Conservation (phyloP, 2,797 vertebrate genomes). For the Bufotes viridis region DNA sequence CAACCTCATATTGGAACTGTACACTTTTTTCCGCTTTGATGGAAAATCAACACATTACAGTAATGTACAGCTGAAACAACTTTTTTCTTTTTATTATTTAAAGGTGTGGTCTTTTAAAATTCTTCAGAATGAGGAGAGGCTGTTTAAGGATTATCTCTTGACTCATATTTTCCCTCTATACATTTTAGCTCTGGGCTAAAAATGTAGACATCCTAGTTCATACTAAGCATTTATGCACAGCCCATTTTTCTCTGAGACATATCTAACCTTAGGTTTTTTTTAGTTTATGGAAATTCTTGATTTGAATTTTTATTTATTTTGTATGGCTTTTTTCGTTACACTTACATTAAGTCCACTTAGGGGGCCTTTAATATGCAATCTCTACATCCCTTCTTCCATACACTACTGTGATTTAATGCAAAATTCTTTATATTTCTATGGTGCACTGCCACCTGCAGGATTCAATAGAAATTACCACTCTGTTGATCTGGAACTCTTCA, state of each 20-base stretch:
- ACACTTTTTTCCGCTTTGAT: neutral
- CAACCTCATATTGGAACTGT: neutral
- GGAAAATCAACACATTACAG: slow-evolving; percentile 20
- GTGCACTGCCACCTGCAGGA: too few relatives aligned
- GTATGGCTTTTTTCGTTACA: too few relatives aligned
- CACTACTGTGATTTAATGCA: too few relatives aligned
- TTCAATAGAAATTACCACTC: too few relatives aligned
- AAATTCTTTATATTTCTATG: too few relatives aligned
- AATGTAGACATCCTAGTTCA: slow-evolving; percentile 26
- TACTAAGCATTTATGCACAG: neutral
- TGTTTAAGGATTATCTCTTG: slow-evolving; percentile 59
- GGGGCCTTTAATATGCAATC: too few relatives aligned
- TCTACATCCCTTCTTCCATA: too few relatives aligned
- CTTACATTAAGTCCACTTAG: too few relatives aligned
- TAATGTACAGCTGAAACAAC: neutral
- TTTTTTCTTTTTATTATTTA: slow-evolving; percentile 26
- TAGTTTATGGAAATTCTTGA: neutral
- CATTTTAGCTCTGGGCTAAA: slow-evolving; percentile 23
- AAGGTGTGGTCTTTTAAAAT: slow-evolving; percentile 63
- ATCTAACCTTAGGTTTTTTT: neutral
- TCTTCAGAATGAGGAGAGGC: slow-evolving; percentile 64
- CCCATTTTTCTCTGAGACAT: neutral
- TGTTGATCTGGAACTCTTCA: too few relatives aligned
- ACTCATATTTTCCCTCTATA: slow-evolving; percentile 36
- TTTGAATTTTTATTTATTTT: too few relatives aligned